Evolutionary conservation across 1,140 invertebrate species (phyloP), one percentile per base, ranked within the genome.

Genomic region (Laupala kohalensis): DNA sequence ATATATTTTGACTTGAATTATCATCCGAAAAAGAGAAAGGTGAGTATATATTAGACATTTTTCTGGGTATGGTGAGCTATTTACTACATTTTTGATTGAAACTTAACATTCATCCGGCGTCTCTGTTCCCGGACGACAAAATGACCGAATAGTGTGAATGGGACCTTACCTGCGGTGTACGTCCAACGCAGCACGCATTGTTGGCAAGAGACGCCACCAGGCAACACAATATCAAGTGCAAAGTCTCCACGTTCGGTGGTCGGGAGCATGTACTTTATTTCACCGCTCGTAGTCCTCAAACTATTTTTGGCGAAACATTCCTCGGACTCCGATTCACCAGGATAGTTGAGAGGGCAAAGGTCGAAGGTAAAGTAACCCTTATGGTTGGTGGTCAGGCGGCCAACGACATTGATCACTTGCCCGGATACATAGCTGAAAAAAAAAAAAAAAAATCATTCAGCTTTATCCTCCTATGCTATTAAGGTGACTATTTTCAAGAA

Each of bases 131-230:
- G n/a, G n/a, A n/a, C n/a, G n/a, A n/a, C n/a, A n/a, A n/a, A n/a
- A n/a, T n/a, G n/a, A n/a, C n/a, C n/a, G n/a, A n/a, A n/a, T n/a
- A n/a, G n/a, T n/a, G n/a, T n/a, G n/a, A n/a, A n/a, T n/a, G n/a
- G n/a, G n/a, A n/a, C n/a, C n/a, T n/a, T 37, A 80, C 80, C 82
- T 72, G 80, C 79, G 68, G 77, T 78, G 74, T 84, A 84, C 53
- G 77, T 80, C 83, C 83, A 84, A 70, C 83, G 81, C 13, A 85
- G 76, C 6, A 84, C 81, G 73, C 83, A 84, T 63, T 81, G 76
- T 19, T 9, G 19, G 37, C 37, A 53, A 19, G 9, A 19, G 9
- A 53, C 37, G 37, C 37, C 37, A 9, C 9, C 19, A 19, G 37
- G 37, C 37, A 53, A 19, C 37, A 53, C 9, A 9, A 53, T 9